Evolutionary conservation across 2,888 invertebrate genomes (phyloP).

Genomic region (Polyploca ridens): DNA sequence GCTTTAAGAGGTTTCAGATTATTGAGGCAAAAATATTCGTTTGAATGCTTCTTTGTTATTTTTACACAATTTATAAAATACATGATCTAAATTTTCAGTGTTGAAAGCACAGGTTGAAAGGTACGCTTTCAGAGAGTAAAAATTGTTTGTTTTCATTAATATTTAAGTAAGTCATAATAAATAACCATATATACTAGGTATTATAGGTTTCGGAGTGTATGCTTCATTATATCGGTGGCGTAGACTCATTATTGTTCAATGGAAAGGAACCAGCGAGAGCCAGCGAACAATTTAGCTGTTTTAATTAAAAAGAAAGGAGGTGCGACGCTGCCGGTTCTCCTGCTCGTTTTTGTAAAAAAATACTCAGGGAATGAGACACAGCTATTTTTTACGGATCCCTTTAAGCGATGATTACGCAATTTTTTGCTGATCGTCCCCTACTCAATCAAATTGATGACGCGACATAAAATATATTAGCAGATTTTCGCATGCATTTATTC

Average conservation of each 20-base stretch:
- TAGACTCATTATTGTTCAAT: slow-evolving; percentile 37
- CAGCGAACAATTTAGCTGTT: slow-evolving; percentile 38
- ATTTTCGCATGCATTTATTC: slow-evolving; percentile 4
- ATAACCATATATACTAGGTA: background rate
- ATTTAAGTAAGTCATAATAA: too few relatives aligned
- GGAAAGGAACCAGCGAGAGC: slow-evolving; percentile 32
- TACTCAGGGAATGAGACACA: slow-evolving; percentile 28
- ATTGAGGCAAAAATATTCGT: too few relatives aligned
- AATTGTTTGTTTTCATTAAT: too few relatives aligned
- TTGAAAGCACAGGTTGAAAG: too few relatives aligned
- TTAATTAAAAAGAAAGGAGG: slow-evolving; percentile 40
- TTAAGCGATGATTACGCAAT: slow-evolving; percentile 9
- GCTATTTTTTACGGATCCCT: slow-evolving; percentile 13
- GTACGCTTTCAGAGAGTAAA: too few relatives aligned
- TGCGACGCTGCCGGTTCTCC: slow-evolving; percentile 13
- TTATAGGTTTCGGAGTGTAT: slow-evolving; percentile 17
- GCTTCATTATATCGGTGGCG: slow-evolving; percentile 29
- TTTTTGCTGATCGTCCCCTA: background rate
- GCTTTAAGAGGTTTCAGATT: too few relatives aligned
- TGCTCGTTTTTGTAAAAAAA: slow-evolving; percentile 22
- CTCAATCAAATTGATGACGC: slow-evolving; percentile 11
- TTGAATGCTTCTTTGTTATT: too few relatives aligned
- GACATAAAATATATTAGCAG: background rate
- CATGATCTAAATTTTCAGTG: too few relatives aligned
- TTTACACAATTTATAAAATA: background rate